Base-by-base conservation (phyloP, 1,140 invertebrate genomes). In the Calosoma granatense region DNA sequence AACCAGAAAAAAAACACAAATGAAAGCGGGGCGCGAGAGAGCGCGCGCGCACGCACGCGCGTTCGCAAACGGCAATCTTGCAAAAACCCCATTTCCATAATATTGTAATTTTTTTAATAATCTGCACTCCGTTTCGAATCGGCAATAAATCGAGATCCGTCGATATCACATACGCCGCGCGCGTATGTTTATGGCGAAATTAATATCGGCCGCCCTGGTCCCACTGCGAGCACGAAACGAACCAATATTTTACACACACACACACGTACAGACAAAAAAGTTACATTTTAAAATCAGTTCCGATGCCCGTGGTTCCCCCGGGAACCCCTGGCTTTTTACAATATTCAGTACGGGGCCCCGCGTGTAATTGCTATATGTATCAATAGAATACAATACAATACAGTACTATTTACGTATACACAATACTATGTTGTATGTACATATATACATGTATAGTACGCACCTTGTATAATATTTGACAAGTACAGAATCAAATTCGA, bases 91-190 rank as follows among this genome's bases (percentile, higher is more conserved):
- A 47, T 47, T 47, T 47, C 41, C 41, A 47, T 47, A 47, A 47
- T 47, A 47, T 47, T 47, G 6, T 47, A 47, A 47, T 47, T 47
- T 47, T 47, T 47, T 47, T 47, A 47, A 47, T 47, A 47, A 47
- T 47, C 41, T 47, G 41, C 15, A 3, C 41, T 12, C 9, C 6
- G 17, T 17, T 47, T n/a, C 3, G 3, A 17, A 47, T 47, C 41
- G 9, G 6, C 17, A 47, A 47, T 47, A 47, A 47, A 47, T 47
- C 15, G 6, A 47, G 41, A 47, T 47, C 9, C 17, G 41, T 47
- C 41, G 41, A 47, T 47, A 47, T 47, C 9, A 47, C 17, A 17
- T 17, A 47, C 41, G 41, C 15, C 3, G 17, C 15, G 3, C 26
- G 26, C n/a, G 26, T 36, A 47, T 47, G 41, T 47, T 47, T 47